Evolutionary conservation across 2,113 vertebrate species (phyloP), one percentile per base, ranked within the genome.

Genomic region (Laticauda colubrina): DNA sequence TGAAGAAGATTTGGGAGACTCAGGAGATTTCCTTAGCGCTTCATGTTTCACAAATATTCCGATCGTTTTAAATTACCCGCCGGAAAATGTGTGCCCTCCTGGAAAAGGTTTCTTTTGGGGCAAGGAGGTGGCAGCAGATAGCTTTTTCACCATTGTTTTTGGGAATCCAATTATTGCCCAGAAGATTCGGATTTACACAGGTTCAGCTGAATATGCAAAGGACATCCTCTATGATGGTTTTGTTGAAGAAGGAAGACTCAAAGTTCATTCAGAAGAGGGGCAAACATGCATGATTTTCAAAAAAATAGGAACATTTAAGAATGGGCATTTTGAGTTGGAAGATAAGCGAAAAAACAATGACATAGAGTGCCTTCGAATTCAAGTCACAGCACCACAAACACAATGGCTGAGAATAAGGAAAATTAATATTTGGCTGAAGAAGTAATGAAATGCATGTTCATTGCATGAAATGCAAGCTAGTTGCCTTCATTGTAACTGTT

Each of bases 201-300:
- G 87, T 3, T 93, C 90, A 24, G 56, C 75, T 2, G 90, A 93
- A 57, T 0, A 51, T 55, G 21, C 39, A 5, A 54, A 0, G 0
- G 93, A 95, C 88, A 87, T 69, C 10, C 89, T 90, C 56, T 8
- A 87, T 89, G 43, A 91, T 0, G 92, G 94, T 29, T 26, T 29
- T 0, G 8, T 89, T 0, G 85, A 48, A 69, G 3, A 1, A 5
- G 94, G 93, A 5, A 29, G 43, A 1, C 10, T 1, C 0, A 91
- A 34, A n/a, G 0, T 53, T 0, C 0, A 23, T 48, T 56, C 0
- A 0, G 81, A 10, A 0, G 12, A 0, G 0, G 0, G 24, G 4
- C 81, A 29, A 61, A 85, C 2, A 0, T 89, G 92, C 87, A 43
- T 57, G 48, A 4, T 0, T 1, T 96, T 39, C 0, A 64, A 18